These are phyloP conservation scores for Enteromius unitaeniatus DNA, from an alignment of 2,797 vertebrate species.

Conservation along the genomic window DNA sequence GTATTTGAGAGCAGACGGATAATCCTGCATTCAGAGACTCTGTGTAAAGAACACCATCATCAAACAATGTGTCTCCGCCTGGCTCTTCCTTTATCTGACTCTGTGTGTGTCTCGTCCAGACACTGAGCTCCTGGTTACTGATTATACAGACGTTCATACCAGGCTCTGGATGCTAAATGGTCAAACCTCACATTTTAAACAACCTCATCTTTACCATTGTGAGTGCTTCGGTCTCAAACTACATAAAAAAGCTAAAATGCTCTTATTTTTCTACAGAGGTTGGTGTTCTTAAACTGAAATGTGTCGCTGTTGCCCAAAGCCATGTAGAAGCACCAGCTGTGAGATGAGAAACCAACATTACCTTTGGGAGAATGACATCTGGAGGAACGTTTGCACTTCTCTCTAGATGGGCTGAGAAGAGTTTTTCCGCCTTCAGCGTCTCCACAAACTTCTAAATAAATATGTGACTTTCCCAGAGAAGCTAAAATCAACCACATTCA, in stretches of 20 bases:
- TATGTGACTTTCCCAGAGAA: not conserved
- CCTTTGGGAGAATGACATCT: constrained; percentile 14
- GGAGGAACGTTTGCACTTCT: constrained; percentile 24
- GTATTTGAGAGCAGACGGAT: constrained; percentile 1
- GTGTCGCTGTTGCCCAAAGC: constrained; percentile 21
- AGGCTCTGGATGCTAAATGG: not conserved
- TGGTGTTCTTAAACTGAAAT: constrained; percentile 4
- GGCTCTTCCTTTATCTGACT: constrained; percentile 12
- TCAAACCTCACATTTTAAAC: not conserved
- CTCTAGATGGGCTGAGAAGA: not conserved
- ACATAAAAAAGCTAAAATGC: not conserved
- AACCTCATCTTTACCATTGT: not conserved
- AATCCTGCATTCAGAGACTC: not conserved
- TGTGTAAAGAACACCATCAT: constrained; percentile 4
- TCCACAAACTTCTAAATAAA: constrained; percentile 1
- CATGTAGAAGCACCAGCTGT: constrained; percentile 28
- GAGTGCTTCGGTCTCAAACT: not conserved
- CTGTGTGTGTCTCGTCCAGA: not conserved
- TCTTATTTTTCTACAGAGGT: not conserved
- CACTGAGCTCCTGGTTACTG: not conserved
- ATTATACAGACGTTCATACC: not conserved
- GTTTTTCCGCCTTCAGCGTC: not conserved
- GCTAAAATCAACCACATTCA: not conserved
- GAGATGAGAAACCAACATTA: constrained; percentile 24
- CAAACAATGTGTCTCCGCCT: constrained; percentile 1